Evolutionary conservation across 2,113 vertebrate species (phyloP).

Genomic region (Nettapus auritus): DNA sequence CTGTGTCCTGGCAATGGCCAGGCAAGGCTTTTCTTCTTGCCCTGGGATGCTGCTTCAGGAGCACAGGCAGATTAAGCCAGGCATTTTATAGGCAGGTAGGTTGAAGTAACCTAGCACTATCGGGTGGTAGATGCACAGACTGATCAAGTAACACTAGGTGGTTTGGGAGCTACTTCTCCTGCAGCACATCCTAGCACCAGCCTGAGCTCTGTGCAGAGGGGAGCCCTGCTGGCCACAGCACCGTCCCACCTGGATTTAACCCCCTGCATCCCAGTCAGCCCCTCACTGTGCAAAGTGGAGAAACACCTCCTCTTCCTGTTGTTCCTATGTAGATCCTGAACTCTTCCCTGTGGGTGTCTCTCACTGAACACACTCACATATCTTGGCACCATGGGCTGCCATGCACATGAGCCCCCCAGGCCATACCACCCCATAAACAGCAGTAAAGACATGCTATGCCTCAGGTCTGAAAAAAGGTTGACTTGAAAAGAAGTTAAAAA

Average conservation of each 20-base stretch:
- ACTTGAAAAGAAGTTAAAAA: neutral
- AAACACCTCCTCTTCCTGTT: neutral
- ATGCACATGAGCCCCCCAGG: neutral
- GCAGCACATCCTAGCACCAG: neutral
- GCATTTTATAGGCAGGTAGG: neutral
- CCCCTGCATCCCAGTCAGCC: neutral
- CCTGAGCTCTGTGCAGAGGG: neutral
- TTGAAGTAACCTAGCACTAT: neutral
- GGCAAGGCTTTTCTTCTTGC: neutral
- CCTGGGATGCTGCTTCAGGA: neutral
- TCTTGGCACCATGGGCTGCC: neutral
- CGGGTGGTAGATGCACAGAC: neutral
- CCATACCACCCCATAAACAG: neutral
- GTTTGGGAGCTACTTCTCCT: neutral
- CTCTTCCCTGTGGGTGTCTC: neutral
- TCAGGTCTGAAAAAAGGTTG: neutral
- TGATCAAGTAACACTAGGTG: neutral
- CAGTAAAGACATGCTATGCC: neutral
- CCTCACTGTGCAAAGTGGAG: neutral
- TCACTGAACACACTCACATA: accelerated
- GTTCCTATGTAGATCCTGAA: neutral
- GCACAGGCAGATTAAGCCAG: neutral
- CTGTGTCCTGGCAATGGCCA: neutral
- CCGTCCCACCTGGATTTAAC: neutral
- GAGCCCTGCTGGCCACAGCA: neutral